Evolutionary conservation across 2,113 vertebrate species (phyloP).

Genomic region (Vulpes ferrilata): DNA sequence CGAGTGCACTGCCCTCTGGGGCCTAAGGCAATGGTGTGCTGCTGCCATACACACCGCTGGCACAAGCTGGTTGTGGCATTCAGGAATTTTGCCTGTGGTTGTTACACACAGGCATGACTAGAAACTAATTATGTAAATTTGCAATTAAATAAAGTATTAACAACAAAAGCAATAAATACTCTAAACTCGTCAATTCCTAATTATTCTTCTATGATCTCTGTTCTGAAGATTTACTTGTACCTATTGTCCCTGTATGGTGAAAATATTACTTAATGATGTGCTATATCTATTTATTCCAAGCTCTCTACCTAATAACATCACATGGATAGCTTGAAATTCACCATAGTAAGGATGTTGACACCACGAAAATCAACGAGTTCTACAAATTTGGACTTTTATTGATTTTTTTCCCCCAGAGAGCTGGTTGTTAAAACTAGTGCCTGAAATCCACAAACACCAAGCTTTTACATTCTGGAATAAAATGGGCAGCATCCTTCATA

Average conservation of each 20-base stretch:
- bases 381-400: neutral
- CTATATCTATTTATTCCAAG: neutral
- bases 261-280: neutral
- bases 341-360: neutral
- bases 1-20: accelerated
- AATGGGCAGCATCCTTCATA: no score
- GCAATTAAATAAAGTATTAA: neutral
- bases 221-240: neutral
- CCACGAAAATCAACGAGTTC: neutral
- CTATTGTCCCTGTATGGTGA: neutral
- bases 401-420: neutral
- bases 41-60: accelerated
- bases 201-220: neutral
- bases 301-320: neutral
- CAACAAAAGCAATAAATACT: neutral
- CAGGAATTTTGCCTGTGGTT: neutral
- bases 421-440: no score
- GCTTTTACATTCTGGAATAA: neutral
- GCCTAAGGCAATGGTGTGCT: neutral
- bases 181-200: neutral
- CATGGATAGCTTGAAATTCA: neutral
- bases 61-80: neutral
- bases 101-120: neutral
- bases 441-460: neutral
- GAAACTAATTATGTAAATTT: neutral